Conservation (phyloP, 2,888 invertebrate species). For the Chloromyia formosa region DNA sequence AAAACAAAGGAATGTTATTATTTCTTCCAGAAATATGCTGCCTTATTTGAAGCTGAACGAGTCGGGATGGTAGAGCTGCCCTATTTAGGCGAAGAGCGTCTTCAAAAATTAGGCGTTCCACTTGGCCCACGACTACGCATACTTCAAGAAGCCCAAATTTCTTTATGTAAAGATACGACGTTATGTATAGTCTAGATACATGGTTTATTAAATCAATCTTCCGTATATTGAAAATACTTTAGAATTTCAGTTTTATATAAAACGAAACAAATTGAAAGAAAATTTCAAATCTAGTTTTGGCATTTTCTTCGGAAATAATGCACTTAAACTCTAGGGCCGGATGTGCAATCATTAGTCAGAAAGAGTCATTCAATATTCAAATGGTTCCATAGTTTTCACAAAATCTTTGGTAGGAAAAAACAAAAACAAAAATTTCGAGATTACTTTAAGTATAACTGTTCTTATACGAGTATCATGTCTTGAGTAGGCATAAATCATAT, state of each 20-base stretch:
- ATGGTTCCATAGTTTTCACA: conserved; percentile 1
- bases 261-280: conserved; percentile 34
- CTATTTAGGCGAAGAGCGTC: conserved; percentile 86
- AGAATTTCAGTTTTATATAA: neutral
- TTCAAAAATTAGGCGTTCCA: conserved; percentile 90
- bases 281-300: conserved; percentile 15
- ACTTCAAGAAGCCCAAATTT: conserved; percentile 82
- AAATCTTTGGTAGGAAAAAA: too few relatives aligned
- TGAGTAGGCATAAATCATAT: too few relatives aligned
- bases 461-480: too few relatives aligned
- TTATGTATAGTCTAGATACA: conserved; percentile 69
- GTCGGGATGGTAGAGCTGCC: conserved; percentile 91
- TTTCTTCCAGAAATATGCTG: conserved; percentile 82
- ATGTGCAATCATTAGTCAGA: conserved; percentile 48
- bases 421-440: neutral
- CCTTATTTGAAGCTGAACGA: conserved; percentile 83
- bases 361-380: conserved; percentile 18
- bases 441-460: too few relatives aligned
- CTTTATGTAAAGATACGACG: conserved; percentile 69
- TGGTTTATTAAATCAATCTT: too few relatives aligned
- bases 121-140: conserved; percentile 88
- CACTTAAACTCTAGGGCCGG: conserved; percentile 48
- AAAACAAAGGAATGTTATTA: conserved; percentile 41
- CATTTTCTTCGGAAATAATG: conserved; percentile 43
- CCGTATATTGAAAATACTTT: too few relatives aligned